A percentile compares a stretch with the other conserved stretches of the same genome.
These are phyloP conservation scores for Marcusenius ussheri DNA, from an alignment of 2,113 vertebrate genomes.

Conservation along the genomic window DNA sequence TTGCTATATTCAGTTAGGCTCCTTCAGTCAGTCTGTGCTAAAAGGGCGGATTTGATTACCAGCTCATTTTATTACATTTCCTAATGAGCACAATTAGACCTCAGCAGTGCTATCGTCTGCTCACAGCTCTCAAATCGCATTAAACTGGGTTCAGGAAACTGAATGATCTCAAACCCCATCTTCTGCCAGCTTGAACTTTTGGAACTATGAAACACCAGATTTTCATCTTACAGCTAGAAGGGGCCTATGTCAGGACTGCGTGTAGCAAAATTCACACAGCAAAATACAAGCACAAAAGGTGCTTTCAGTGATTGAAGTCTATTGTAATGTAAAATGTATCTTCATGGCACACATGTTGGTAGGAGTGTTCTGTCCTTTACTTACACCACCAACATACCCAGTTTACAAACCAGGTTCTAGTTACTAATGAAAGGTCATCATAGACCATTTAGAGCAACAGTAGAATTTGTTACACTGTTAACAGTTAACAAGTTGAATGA, in stretches of 20 bases:
- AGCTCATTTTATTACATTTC: constrained; percentile 58
- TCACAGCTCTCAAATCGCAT: constrained; percentile 48
- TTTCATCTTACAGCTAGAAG: background rate
- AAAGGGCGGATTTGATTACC: constrained; percentile 62
- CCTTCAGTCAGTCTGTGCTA: constrained; percentile 46
- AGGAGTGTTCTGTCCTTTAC: background rate
- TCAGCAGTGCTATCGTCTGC: constrained; percentile 42
- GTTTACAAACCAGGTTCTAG: background rate
- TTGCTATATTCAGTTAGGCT: constrained; percentile 49
- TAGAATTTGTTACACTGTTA: background rate
- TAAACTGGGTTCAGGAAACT: constrained; percentile 39
- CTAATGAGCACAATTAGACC: constrained; percentile 52
- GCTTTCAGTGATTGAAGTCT: background rate
- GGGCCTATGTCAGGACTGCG: background rate
- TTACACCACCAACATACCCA: background rate
- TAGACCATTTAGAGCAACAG: background rate
- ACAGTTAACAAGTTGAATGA: background rate
- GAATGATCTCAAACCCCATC: constrained; percentile 39
- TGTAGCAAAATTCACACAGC: background rate
- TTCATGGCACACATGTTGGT: background rate
- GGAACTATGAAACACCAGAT: background rate
- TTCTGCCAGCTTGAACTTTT: constrained; percentile 30
- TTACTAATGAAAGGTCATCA: background rate
- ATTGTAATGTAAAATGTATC: background rate
- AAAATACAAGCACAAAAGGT: background rate